Evolutionary conservation across 2,797 vertebrate genomes (phyloP).

Genomic region (Gambelia wislizenii): DNA sequence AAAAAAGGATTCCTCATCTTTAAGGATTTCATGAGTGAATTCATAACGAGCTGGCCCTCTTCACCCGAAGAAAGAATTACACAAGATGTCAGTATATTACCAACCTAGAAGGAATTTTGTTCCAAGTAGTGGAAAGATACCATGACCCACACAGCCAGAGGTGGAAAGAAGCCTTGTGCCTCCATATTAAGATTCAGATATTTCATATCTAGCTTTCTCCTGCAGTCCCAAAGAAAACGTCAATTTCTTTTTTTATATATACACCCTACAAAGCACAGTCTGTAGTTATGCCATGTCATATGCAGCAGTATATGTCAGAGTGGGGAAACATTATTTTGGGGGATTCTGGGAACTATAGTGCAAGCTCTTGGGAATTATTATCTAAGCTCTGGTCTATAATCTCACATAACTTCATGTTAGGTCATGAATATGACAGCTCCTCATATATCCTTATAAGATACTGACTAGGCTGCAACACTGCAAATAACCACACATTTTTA

Average conservation of each 20-base stretch:
- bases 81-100: not conserved
- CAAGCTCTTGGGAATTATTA: too few species aligned
- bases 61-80: slow-evolving; percentile 1
- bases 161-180: not conserved
- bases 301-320: not conserved
- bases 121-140: not conserved
- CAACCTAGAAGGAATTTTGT: not conserved
- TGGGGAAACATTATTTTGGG: too few species aligned
- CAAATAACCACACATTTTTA: too few species aligned
- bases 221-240: not conserved
- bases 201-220: not conserved
- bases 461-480: not conserved
- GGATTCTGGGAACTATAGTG: too few species aligned
- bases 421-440: not conserved
- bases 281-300: too few species aligned
- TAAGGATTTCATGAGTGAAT: slow-evolving; percentile 91
- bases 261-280: not conserved
- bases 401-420: too few species aligned
- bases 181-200: not conserved
- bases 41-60: slow-evolving; percentile 86
- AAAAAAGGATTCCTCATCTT: slow-evolving; percentile 88
- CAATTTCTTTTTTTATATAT: not conserved
- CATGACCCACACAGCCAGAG: not conserved
- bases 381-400: too few species aligned
- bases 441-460: not conserved